Evolutionary conservation across 2,797 vertebrate species (phyloP).

Genomic region (Poeciliopsis gracilis): DNA sequence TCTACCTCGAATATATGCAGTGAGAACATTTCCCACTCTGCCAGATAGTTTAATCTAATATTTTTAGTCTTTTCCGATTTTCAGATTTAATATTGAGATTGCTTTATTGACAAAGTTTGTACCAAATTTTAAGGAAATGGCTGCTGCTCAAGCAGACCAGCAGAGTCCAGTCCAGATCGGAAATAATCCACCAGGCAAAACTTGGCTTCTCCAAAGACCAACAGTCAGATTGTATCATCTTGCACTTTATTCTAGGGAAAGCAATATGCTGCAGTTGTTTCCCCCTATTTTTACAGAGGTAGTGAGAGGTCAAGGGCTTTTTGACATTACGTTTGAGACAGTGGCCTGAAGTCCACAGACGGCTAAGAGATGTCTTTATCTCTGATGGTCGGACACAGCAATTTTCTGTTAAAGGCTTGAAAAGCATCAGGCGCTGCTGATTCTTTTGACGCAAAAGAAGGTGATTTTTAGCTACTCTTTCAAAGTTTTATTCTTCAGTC

Average conservation of each 20-base stretch:
- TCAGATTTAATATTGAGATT: background rate
- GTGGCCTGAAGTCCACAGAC: background rate
- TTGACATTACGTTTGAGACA: background rate
- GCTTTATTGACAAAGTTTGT: background rate
- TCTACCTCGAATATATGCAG: background rate
- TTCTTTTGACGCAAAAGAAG: background rate
- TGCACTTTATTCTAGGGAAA: background rate
- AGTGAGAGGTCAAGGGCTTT: conserved; percentile 3
- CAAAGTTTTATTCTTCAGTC: background rate
- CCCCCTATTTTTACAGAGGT: background rate
- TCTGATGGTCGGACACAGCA: background rate
- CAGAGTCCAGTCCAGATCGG: background rate
- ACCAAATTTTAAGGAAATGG: background rate
- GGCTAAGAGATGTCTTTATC: background rate
- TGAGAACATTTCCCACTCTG: background rate
- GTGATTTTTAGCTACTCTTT: background rate
- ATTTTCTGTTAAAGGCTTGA: background rate
- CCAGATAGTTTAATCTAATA: background rate
- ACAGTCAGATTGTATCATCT: background rate
- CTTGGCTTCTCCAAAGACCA: background rate
- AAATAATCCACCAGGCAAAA: background rate
- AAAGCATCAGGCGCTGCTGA: background rate
- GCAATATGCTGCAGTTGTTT: background rate
- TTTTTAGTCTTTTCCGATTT: background rate
- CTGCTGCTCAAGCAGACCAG: background rate